Evolutionary conservation across 2,113 vertebrate species (phyloP), one percentile per base, ranked within the genome.

Genomic region (Mustelus asterias): DNA sequence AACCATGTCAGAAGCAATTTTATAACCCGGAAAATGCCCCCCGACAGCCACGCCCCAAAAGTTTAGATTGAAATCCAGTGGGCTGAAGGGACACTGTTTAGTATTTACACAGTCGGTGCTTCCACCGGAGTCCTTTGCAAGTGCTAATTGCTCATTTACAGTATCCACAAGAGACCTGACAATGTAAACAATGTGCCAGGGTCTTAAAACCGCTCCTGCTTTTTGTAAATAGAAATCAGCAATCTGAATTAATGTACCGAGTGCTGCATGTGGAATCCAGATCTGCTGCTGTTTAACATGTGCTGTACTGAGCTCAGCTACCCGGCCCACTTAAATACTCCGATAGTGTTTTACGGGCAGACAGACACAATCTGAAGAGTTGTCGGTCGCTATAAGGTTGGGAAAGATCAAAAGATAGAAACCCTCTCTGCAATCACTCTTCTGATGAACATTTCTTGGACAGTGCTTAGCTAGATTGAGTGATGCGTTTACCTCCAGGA

Each of bases 121-220:
- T 33, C 89, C 18, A 65, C 16, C 89, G 3, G 29, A 60, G 13
- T n/a, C 58, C 29, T 18, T 54, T 60, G 88, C 58, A 29, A 90
- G 26, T 63, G 29, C 88, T n/a, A 90, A 67, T 65, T 37, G 89
- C 89, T 93, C 37, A 65, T 92, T 93, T 93, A 65, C 89, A 37
- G 33, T 93, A 37, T 93, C 16, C 60, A 93, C 60, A n/a, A 37
- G 33, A n/a, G 89, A 16, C 33, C 60, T 37, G 18, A n/a, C 18
- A 37, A 37, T 93, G 60, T 93, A 37, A 93, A 65, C 8, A 7
- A 22, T 9, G 60, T 9, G 60, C 9, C 9, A 13, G 60, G 60
- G 11, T 6, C 29, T 29, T 60, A 60, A 33, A 60, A 33, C 88
- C n/a, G 58, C 54, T 7, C 37, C 13, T n/a, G 58, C 24, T 18